These are phyloP conservation scores for Melitaea athalia DNA, from an alignment of 2,888 invertebrate genomes.

Conservation along the genomic window DNA sequence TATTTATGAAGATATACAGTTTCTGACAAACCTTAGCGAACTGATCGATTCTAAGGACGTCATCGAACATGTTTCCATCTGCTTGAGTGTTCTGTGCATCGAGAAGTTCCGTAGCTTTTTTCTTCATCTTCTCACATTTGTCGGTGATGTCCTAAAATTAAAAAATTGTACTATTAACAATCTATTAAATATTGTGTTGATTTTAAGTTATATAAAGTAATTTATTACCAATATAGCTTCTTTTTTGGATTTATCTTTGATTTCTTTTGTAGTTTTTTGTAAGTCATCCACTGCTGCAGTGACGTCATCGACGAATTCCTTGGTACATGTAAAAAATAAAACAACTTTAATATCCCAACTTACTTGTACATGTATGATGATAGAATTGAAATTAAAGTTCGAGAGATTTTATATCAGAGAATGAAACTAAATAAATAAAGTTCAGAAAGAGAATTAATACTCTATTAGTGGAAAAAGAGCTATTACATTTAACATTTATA, in stretches of 20 bases:
- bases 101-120: conserved; percentile 48
- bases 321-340: conserved; percentile 18
- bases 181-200: not conserved
- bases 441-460: too few relatives aligned
- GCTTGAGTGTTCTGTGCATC: conserved; percentile 38
- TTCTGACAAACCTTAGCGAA: conserved; percentile 55
- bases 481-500: too few relatives aligned
- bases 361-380: too few relatives aligned
- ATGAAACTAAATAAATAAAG: too few relatives aligned
- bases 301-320: conserved; percentile 66
- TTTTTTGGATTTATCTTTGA: conserved; percentile 44
- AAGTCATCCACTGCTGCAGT: conserved; percentile 52
- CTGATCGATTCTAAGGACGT: conserved; percentile 51
- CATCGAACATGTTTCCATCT: conserved; percentile 41
- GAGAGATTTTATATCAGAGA: too few relatives aligned
- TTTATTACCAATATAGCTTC: conserved; percentile 48
- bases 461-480: too few relatives aligned
- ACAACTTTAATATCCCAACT: too few relatives aligned
- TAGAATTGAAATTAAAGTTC: too few relatives aligned
- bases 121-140: conserved; percentile 50
- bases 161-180: conserved; percentile 2
- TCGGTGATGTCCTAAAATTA: conserved; percentile 49
- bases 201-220: not conserved
- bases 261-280: conserved; percentile 35
- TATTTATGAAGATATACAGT: not conserved